Evolutionary conservation across 2,113 vertebrate species (phyloP).

Genomic region (Gymnarchus niloticus): DNA sequence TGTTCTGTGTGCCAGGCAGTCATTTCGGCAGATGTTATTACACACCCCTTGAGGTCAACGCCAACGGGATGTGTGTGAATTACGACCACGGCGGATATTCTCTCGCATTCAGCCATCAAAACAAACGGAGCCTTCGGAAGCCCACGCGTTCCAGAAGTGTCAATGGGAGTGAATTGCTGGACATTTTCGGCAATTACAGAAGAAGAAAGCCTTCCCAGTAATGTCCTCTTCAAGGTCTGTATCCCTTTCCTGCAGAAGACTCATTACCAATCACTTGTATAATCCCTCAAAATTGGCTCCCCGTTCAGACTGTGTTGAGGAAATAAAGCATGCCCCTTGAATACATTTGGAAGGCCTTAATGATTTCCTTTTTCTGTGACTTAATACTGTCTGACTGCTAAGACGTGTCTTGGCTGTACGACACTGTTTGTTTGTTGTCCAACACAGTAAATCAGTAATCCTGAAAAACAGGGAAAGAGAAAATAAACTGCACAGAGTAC

Average conservation of each 20-base stretch:
- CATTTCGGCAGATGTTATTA: background rate
- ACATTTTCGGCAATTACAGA: constrained; percentile 47
- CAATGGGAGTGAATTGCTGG: background rate
- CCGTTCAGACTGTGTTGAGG: constrained; percentile 37
- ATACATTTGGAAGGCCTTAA: constrained; percentile 27
- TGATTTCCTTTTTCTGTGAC: constrained; percentile 10
- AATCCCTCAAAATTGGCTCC: constrained; percentile 56
- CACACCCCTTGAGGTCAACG: background rate
- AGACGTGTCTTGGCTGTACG: background rate
- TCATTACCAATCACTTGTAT: constrained; percentile 62
- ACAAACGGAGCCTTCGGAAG: background rate
- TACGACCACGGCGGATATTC: background rate
- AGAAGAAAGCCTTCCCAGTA: constrained; percentile 17
- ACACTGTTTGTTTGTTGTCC: background rate
- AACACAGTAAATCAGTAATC: background rate
- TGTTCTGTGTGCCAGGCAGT: background rate
- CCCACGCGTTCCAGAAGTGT: background rate
- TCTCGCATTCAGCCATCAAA: background rate
- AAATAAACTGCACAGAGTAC: background rate
- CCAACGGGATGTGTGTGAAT: background rate
- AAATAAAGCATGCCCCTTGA: background rate
- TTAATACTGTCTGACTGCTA: background rate
- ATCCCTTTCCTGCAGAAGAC: constrained; percentile 59
- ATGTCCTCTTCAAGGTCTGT: constrained; percentile 49
- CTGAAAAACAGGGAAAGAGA: background rate